phyloP scores from a whole-genome alignment of 2,113 vertebrate genomes.

The Atrichornis clamosus region DNA sequence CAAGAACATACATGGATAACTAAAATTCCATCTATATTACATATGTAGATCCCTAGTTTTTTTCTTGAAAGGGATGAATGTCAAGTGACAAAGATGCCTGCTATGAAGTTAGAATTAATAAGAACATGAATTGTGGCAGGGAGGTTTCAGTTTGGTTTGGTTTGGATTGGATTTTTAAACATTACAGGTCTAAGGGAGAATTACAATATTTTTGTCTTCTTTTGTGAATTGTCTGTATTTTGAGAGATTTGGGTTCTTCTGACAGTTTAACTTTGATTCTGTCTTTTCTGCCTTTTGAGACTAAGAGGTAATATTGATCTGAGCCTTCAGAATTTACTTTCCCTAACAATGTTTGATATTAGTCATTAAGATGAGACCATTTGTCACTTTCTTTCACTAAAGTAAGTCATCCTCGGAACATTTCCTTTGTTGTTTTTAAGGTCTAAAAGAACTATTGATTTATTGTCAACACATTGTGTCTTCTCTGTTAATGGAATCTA shows the following conservation, averaged over 20 bases:
- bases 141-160: background rate
- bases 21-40: background rate
- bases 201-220: background rate
- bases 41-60: background rate
- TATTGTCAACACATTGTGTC: background rate
- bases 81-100: background rate
- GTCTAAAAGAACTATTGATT: constrained; percentile 20
- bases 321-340: background rate
- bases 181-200: background rate
- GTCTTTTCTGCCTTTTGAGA: background rate
- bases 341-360: background rate
- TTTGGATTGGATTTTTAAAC: background rate
- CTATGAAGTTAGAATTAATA: background rate
- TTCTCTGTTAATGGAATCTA: background rate
- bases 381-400: background rate
- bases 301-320: background rate
- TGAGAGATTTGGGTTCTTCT: background rate
- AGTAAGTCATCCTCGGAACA: background rate
- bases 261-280: background rate
- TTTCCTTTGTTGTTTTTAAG: constrained; percentile 1
- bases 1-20: background rate
- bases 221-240: background rate
- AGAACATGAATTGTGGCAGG: background rate
- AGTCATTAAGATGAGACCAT: constrained; percentile 3
- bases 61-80: background rate